Evolutionary conservation across 2,888 invertebrate genomes (phyloP).

Genomic region (Cerastis leucographa): DNA sequence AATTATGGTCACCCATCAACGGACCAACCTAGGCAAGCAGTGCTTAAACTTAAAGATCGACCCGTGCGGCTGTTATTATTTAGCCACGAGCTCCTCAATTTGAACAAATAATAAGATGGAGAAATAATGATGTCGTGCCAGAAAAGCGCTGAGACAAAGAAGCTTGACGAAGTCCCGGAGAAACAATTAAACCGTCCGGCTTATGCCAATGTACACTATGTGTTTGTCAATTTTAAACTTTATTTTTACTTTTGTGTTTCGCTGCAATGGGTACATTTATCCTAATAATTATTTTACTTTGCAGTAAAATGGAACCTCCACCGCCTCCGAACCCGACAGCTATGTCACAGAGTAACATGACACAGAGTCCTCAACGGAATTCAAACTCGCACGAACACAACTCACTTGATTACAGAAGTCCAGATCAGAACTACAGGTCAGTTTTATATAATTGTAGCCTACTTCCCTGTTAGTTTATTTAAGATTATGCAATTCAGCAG

Average conservation of each 20-base stretch:
- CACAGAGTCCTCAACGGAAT: slow-evolving; percentile 85
- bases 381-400: slow-evolving; percentile 87
- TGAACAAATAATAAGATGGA: too few species aligned
- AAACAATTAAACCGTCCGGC: too few species aligned
- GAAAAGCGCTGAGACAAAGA: too few species aligned
- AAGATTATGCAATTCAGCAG: neutral
- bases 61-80: too few species aligned
- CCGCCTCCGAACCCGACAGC: slow-evolving; percentile 83
- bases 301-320: slow-evolving; percentile 87
- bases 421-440: slow-evolving; percentile 84
- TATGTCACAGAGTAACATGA: slow-evolving; percentile 75
- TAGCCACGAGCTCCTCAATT: too few species aligned
- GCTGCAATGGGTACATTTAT: neutral
- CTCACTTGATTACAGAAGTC: slow-evolving; percentile 84
- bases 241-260: neutral
- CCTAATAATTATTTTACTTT: slow-evolving; percentile 10
- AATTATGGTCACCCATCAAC: too few species aligned
- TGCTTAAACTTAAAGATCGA: too few species aligned
- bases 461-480: neutral
- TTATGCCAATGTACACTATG: too few species aligned
- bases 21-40: too few species aligned
- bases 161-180: too few species aligned
- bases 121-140: too few species aligned
- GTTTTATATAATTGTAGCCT: neutral
- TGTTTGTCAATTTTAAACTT: too few species aligned